phyloP scores from a whole-genome alignment of 1,140 invertebrate species.

The Drosophila oshimai region DNA sequence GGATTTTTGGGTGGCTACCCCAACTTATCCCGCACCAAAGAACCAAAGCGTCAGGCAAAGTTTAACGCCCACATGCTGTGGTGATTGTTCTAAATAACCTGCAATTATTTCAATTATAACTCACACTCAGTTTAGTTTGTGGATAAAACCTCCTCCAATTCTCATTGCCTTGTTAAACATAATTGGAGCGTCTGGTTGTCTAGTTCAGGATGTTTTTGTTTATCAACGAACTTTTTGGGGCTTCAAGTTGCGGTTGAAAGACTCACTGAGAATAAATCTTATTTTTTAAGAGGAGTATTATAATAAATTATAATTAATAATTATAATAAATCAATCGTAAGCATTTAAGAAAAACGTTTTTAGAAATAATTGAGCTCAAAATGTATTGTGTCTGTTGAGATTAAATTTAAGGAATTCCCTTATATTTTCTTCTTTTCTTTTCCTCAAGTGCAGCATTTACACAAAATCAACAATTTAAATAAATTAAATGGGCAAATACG shows the following conservation, averaged over 20 bases:
- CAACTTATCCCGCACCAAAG: conserved; percentile 1
- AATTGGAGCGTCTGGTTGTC: conserved; percentile 26
- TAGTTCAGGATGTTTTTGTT: conserved; percentile 14
- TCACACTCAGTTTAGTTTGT: background rate
- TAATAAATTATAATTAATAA: no score
- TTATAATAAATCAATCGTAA: no score
- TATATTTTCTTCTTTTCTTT: no score
- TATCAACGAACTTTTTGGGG: conserved; percentile 4
- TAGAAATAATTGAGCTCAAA: no score
- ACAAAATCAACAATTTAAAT: conserved; percentile 65
- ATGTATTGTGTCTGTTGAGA: no score
- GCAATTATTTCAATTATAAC: conserved; percentile 53
- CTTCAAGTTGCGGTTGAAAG: background rate
- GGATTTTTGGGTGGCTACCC: background rate
- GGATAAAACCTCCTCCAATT: background rate
- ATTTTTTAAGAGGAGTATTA: background rate
- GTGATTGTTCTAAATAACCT: conserved; percentile 52
- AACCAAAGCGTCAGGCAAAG: conserved; percentile 6
- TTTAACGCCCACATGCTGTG: conserved; percentile 39
- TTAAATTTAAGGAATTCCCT: no score
- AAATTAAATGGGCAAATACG: conserved; percentile 32
- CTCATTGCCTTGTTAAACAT: conserved; percentile 27
- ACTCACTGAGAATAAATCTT: background rate
- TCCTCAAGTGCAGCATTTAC: conserved; percentile 19
- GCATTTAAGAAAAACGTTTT: no score